Evolutionary conservation across 1,140 invertebrate species (phyloP).

Genomic region (Microplitis mediator): DNA sequence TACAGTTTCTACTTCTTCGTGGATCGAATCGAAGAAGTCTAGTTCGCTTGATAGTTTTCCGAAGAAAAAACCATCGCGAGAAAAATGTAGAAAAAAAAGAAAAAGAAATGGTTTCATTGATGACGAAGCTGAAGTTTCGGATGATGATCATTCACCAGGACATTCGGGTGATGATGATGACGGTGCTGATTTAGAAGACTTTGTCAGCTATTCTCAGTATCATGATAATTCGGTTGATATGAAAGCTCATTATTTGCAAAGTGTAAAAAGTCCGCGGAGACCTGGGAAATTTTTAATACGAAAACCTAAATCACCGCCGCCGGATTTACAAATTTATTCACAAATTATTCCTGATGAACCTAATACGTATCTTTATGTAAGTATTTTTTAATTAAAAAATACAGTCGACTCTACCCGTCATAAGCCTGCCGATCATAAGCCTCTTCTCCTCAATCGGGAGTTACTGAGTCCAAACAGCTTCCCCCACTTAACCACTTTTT

Average conservation of each 20-base stretch:
- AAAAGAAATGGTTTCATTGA: constrained; percentile 59
- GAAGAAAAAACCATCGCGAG: constrained; percentile 11
- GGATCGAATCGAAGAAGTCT: constrained; percentile 9
- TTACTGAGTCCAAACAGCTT: too few species aligned
- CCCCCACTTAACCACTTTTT: too few species aligned
- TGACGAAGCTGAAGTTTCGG: constrained; percentile 65
- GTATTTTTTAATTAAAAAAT: constrained; percentile 22
- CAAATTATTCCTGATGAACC: constrained; percentile 37
- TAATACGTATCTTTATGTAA: constrained; percentile 51
- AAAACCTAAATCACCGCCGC: constrained; percentile 23
- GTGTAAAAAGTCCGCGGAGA: constrained; percentile 54
- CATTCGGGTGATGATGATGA: constrained; percentile 52
- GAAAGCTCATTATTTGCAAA: constrained; percentile 67
- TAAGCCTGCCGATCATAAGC: too few species aligned
- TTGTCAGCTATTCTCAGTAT: constrained; percentile 56
- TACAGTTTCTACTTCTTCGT: neutral
- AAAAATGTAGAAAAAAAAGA: constrained; percentile 4
- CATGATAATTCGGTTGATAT: constrained; percentile 58
- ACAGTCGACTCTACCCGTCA: too few species aligned
- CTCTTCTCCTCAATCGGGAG: too few species aligned
- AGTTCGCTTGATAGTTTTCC: constrained; percentile 1
- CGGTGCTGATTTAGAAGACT: constrained; percentile 45
- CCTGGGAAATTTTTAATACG: constrained; percentile 41
- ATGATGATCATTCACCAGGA: constrained; percentile 40
- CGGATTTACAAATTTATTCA: constrained; percentile 46